Evolutionary conservation across 35 echinoderm and acorn worm genomes (phyloP), one percentile per base, ranked within the genome.

Genomic region (Heliocidaris erythrogramma): DNA sequence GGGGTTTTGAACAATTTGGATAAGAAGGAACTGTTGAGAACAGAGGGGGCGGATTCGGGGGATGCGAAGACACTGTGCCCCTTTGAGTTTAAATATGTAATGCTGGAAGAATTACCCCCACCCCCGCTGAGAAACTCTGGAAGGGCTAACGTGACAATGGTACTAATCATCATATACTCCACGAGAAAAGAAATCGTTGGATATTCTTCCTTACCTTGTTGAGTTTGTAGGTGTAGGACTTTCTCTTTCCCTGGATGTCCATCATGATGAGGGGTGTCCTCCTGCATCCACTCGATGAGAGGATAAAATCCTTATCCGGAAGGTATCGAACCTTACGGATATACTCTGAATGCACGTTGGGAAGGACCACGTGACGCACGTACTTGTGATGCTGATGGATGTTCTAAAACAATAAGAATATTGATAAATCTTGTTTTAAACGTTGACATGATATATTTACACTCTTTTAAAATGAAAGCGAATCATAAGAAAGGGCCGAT

Each of bases 271-370:
- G 96, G 0, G 98, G 97, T 24, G 98, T 97, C 31, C 93, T 95
- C 42, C 95, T 95, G 49, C 97, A 95, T 12, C 98, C 97, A 53
- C 98, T 99, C 0, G 98, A 99, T 48, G 98, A 99, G n/a, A 99
- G 86, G 56, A 99, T 97, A 56, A 95, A 96, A 49, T 99, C 96
- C 78, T 97, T 99, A 9, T 97, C 98, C 11, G 98, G 97, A 30
- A 99, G 61, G 85, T 97, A 99, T 18, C 94, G 88, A 21, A 99
- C 97, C 71, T 99, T 99, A 0, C 98, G 97, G 47, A 99, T 89
- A 91, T 97, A 96, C 91, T 99, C 98, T 7, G 93, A 95, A 87
- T 99, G 98, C 8, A 99, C 90, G 49, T 97, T 97, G 30, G 91
- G 92, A n/a, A 97, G 90, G 21, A 96, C 95, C 9, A 96, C 86